Base-by-base conservation (phyloP, 1,140 invertebrate species). In the Philaenus spumarius region DNA sequence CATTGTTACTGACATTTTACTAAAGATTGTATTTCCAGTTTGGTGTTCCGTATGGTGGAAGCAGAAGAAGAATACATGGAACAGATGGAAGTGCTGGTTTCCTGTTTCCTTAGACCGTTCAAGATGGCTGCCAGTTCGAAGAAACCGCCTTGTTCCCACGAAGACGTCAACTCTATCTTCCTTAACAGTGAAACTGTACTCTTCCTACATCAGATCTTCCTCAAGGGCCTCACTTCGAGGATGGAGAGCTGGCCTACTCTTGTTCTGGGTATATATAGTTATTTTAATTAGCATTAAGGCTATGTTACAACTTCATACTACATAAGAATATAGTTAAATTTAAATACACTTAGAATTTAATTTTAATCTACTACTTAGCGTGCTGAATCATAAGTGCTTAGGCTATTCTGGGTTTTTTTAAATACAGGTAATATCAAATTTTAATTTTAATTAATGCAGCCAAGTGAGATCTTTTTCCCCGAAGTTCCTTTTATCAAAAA, bases 101-200 rank as follows among this genome's bases (percentile, higher is more conserved):
- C 89, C n/a, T 93, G 91, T 71, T 95, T 95, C 72, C 75, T 95
- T 20, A 80, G 93, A 45, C 93, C 93, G 3, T 90, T 95, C 68
- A 89, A 93, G 75, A 97, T 97, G 93, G 90, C 90, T 5, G 93
- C 93, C 19, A 91, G 89, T 66, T 93, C 90, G 1, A 95, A 95
- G 73, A 93, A 91, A 71, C 93, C 93, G 4, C 91, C 92, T 0
- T 93, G 93, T 68, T 86, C 86, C 1, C 93, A 97, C 70, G 93
- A 96, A 72, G 93, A 97, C 68, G 90, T 96, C 51, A 95, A 93
- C 73, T 95, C 92, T 30, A 95, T 96, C 64, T 97, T 95, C 75
- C 76, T 97, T 26, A 97, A 97, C 75, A 90, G 89, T 67, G 93
- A 97, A 74, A 95, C 93, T 0, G 83, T 97, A 43, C 77, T 97